phyloP scores from a whole-genome alignment of 2,888 invertebrate genomes.

The Polydrusus tereticollis region DNA sequence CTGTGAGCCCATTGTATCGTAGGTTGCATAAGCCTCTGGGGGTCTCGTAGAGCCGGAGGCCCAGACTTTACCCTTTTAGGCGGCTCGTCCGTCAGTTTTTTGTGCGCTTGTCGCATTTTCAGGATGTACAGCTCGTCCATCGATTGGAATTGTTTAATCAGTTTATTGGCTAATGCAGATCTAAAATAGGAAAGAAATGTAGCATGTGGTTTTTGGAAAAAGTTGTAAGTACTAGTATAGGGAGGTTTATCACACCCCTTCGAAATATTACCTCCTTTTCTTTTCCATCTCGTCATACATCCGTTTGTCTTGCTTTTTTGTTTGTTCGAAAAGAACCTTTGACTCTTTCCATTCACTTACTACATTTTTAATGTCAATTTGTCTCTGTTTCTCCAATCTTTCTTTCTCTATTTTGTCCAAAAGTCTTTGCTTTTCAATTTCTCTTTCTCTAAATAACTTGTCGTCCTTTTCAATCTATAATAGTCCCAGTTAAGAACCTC shows the following conservation, averaged over 20 bases:
- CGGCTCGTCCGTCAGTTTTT: constrained; percentile 45
- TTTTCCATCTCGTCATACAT: constrained; percentile 41
- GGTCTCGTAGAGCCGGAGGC: constrained; percentile 57
- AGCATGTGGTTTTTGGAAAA: no score
- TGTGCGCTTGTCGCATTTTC: constrained; percentile 54
- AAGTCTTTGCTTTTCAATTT: constrained; percentile 47
- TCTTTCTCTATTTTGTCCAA: constrained; percentile 53
- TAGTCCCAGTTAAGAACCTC: no score
- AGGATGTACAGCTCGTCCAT: constrained; percentile 61
- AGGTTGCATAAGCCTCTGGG: constrained; percentile 61
- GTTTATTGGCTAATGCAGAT: constrained; percentile 60
- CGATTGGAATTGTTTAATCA: constrained; percentile 63
- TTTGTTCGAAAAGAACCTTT: constrained; percentile 44
- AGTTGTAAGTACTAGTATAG: no score
- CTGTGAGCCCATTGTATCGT: constrained; percentile 64
- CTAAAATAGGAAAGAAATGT: no score
- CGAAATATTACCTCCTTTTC: constrained; percentile 47
- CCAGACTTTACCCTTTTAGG: constrained; percentile 53
- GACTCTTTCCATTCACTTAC: constrained; percentile 52
- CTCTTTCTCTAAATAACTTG: constrained; percentile 61
- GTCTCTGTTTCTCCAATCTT: constrained; percentile 53
- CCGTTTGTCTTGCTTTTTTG: constrained; percentile 39
- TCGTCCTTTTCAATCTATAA: constrained; percentile 55
- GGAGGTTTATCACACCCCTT: no score
- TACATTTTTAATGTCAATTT: constrained; percentile 56